Evolutionary conservation across 1,140 invertebrate genomes (phyloP), one percentile per base, ranked within the genome.

Genomic region (Ostrea denselamellosa): DNA sequence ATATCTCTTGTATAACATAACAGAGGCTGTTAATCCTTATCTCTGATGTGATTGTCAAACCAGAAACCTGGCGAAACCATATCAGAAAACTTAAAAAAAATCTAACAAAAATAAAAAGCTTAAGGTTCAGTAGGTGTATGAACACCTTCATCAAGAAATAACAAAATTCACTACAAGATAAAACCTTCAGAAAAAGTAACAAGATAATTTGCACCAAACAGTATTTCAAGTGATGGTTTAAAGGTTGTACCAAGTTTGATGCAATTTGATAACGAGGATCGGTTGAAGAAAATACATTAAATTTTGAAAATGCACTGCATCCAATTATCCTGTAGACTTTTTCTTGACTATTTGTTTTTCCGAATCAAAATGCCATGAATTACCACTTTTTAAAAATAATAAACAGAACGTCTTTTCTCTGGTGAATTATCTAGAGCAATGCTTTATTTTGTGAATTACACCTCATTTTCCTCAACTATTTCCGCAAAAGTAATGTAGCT

Each of bases 391-490:
- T 77, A 77, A 77, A 77, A 77, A 77, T 77, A 77, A 77, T 25
- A 77, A 77, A 77, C 68, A 77, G 68, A 77, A 77, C 28, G 68
- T 77, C 68, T 34, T 77, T 77, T 77, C 68, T 28, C 68, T 77
- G 68, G 14, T 77, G 68, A 77, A 77, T 77, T 77, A 77, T 77
- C 68, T 77, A 3, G 0, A 10, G 68, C 9, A 10, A 25, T 10
- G 25, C 14, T 77, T 77, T 77, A 77, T 77, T 77, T 25, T 25
- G 25, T 77, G 68, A 28, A 77, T 77, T 34, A 10, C 68, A 77
- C 25, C 22, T 34, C 28, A 77, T 77, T 25, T 17, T 77, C 68
- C 68, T 77, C 68, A 77, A 77, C 28, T 77, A 28, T 28, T 77
- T 77, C 28, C 68, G 5, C 8, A 22, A 77, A 25, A 77, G 9